Percentiles rank a stretch among this genome's conserved stretches.
Evolutionary conservation across 2,888 invertebrate genomes (phyloP).

Genomic region (Tiphia femorata): DNA sequence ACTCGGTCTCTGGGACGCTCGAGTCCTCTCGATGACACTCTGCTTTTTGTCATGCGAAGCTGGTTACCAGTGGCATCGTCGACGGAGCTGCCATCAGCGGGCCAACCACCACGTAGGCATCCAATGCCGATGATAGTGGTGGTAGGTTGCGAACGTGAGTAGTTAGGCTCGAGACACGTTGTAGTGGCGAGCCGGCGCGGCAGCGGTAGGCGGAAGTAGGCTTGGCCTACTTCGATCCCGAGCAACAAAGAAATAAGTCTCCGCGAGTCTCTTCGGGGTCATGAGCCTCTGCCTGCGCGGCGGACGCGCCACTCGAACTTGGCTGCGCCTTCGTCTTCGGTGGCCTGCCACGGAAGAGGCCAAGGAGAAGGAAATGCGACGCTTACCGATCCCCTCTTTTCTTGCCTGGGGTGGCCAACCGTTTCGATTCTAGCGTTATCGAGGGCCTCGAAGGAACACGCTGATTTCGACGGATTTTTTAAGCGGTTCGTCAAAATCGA

Average conservation of each 20-base stretch:
- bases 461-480: no score
- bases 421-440: no score
- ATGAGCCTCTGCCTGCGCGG: conserved; percentile 47
- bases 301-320: conserved; percentile 46
- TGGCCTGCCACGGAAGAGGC: background rate
- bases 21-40: background rate
- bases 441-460: no score
- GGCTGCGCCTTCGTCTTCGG: no score
- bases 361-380: no score
- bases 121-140: no score
- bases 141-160: no score
- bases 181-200: conserved; percentile 2
- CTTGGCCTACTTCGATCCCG: conserved; percentile 56
- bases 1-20: background rate
- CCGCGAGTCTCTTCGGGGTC: conserved; percentile 41
- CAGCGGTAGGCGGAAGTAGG: conserved; percentile 51
- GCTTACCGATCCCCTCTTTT: no score
- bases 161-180: background rate
- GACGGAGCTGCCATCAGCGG: no score
- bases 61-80: conserved; percentile 1
- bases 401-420: no score
- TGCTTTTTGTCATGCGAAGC: background rate
- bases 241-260: conserved; percentile 50
- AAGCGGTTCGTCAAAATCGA: no score
- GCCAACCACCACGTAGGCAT: no score